Evolutionary conservation across 2,113 vertebrate species (phyloP), one percentile per base, ranked within the genome.

Genomic region (Bambusicola thoracicus): DNA sequence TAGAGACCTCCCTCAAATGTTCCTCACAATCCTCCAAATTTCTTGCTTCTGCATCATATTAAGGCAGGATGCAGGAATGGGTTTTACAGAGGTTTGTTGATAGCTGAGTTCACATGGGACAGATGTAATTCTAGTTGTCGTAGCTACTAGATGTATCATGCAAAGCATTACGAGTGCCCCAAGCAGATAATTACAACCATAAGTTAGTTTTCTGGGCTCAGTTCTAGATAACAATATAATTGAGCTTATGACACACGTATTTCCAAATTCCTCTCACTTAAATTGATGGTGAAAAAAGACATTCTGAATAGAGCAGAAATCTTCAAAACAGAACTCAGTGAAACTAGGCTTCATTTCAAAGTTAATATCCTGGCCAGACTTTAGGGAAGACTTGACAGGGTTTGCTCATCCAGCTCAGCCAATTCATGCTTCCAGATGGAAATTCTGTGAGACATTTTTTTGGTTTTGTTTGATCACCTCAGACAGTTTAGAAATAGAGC

Each of bases 291-390:
- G 88, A 81, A 74, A 55, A 55, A 74, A 92, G 61, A 65, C 72
- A 41, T 92, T 92, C 73, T 90, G 88, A 89, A 81, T 32, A 90
- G 49, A 81, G 38, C 46, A 92, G 61, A 96, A 94, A 86, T 81
- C 77, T 88, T 86, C 66, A 90, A 89, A 96, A 96, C 69, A 92
- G 69, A 90, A 48, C 69, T 85, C 56, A 68, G 51, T 61, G 94
- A 91, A 93, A 72, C 66, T 93, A 89, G 91, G 88, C 69, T 75
- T 86, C 84, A 46, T 94, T 96, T 95, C 92, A 93, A 96, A 93
- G 90, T 92, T 93, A 90, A 92, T 94, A 93, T 78, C 53, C 83
- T 96, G 92, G 86, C 58, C 5, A 94, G 92, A 94, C 92, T 89
- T 65, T 72, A 90, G 77, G 93, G 83, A 81, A 84, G 90, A 27